Conservation (phyloP, 2,113 vertebrate species). For the pig (Sus scrofa) region DNA sequence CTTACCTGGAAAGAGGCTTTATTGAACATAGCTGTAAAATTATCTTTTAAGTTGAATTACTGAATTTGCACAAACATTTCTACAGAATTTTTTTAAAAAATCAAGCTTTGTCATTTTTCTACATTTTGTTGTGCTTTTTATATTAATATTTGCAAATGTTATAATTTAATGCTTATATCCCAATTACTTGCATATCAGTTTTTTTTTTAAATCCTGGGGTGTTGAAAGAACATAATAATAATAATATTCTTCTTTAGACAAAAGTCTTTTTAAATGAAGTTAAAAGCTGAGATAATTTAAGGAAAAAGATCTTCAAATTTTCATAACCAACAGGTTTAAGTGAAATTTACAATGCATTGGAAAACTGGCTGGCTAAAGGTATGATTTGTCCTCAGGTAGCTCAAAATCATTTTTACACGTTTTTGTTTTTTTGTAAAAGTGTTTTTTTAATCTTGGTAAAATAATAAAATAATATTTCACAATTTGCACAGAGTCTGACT, state of each 20-base stretch:
- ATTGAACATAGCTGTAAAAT: slow-evolving; percentile 96
- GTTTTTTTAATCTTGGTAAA: slow-evolving; percentile 92
- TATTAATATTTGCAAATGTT: slow-evolving; percentile 93
- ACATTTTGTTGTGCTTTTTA: slow-evolving; percentile 94
- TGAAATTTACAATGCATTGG: slow-evolving; percentile 95
- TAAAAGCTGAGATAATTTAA: slow-evolving; percentile 95
- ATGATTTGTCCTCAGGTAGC: slow-evolving; percentile 93
- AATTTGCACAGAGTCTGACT: slow-evolving; percentile 92
- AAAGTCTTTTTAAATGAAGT: slow-evolving; percentile 89
- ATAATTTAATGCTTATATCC: slow-evolving; percentile 92
- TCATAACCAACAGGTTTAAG: slow-evolving; percentile 94
- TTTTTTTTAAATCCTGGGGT: slow-evolving; percentile 89
- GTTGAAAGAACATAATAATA: slow-evolving; percentile 86
- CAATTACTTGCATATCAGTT: slow-evolving; percentile 95
- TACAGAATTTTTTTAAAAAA: slow-evolving; percentile 89
- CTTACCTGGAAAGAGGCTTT: slow-evolving; percentile 95
- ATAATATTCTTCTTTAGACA: slow-evolving; percentile 88
- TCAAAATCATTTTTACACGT: slow-evolving; percentile 95
- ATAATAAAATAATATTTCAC: slow-evolving; percentile 98
- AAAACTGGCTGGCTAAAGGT: slow-evolving; percentile 95
- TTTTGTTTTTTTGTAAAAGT: slow-evolving; percentile 95
- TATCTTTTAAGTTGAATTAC: slow-evolving; percentile 91
- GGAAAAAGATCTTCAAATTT: slow-evolving; percentile 92
- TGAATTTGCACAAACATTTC: slow-evolving; percentile 92
- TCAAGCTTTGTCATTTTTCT: slow-evolving; percentile 89